phyloP scores from a whole-genome alignment of 2,797 vertebrate genomes.

The Girardinus metallicus region DNA sequence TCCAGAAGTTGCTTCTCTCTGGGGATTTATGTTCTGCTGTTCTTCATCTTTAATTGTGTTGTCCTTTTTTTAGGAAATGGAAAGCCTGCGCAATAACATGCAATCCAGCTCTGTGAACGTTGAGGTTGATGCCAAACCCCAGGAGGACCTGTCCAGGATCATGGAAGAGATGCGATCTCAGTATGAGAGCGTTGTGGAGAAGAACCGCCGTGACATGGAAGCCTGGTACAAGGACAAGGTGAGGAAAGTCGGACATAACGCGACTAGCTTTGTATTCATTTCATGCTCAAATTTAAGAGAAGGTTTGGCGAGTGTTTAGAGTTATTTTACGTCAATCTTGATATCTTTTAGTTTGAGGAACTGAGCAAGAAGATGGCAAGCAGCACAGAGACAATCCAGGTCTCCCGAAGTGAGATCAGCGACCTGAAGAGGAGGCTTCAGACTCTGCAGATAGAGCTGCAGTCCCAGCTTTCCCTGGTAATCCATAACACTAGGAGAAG shows the following conservation, averaged over 20 bases:
- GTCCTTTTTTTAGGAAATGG: slow-evolving; percentile 67
- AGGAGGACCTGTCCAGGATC: slow-evolving; percentile 54
- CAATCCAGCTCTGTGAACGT: slow-evolving; percentile 71
- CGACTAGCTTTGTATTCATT: no score
- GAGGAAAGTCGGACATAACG: slow-evolving; percentile 2
- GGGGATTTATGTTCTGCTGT: rapidly evolving
- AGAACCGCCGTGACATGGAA: slow-evolving; percentile 76
- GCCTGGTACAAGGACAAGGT: slow-evolving; percentile 82
- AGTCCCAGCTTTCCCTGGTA: slow-evolving; percentile 80
- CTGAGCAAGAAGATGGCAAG: slow-evolving; percentile 69
- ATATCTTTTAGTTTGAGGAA: slow-evolving; percentile 71
- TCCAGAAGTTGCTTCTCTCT: neutral
- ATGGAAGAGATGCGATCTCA: slow-evolving; percentile 67
- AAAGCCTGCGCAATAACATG: slow-evolving; percentile 48
- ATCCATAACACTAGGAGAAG: neutral
- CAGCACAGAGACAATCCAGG: slow-evolving; percentile 65
- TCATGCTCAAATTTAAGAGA: neutral
- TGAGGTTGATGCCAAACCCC: slow-evolving; percentile 73
- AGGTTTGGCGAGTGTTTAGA: neutral
- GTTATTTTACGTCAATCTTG: neutral
- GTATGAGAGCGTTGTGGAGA: slow-evolving; percentile 74
- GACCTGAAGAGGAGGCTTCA: slow-evolving; percentile 79
- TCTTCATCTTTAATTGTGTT: neutral
- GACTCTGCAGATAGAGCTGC: slow-evolving; percentile 79
- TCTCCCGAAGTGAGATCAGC: slow-evolving; percentile 64